phyloP scores from a whole-genome alignment of 1,140 invertebrate species.

The Achroia grisella region DNA sequence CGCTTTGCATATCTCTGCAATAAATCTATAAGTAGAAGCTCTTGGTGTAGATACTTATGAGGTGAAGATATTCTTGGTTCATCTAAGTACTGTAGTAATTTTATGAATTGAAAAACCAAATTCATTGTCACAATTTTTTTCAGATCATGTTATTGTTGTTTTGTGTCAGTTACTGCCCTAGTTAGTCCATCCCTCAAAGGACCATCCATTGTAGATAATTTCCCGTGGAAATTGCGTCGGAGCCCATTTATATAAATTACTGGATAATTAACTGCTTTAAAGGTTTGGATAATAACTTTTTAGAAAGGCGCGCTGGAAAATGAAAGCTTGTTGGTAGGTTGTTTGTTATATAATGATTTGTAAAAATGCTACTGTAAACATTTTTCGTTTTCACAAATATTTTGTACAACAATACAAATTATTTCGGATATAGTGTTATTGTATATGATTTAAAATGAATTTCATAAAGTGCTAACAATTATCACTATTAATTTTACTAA shows the following conservation, averaged over 20 bases:
- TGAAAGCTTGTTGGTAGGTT: background rate
- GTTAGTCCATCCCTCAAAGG: slow-evolving; percentile 11
- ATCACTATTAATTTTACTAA: too few relatives aligned
- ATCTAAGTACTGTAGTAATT: slow-evolving; percentile 1
- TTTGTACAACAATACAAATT: too few relatives aligned
- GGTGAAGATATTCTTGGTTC: slow-evolving; percentile 4
- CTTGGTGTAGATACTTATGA: slow-evolving; percentile 3
- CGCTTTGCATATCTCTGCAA: slow-evolving; percentile 36
- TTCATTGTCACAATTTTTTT: background rate
- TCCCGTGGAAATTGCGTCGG: slow-evolving; percentile 31
- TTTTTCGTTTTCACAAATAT: too few relatives aligned
- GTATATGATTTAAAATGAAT: too few relatives aligned
- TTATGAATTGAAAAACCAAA: background rate
- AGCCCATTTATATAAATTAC: slow-evolving; percentile 44
- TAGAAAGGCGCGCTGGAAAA: background rate
- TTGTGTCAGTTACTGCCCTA: slow-evolving; percentile 7
- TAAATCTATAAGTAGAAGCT: slow-evolving; percentile 27
- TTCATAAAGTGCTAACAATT: too few relatives aligned
- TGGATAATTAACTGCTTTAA: slow-evolving; percentile 42
- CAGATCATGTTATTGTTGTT: background rate
- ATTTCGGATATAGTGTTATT: too few relatives aligned
- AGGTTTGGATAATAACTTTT: too few relatives aligned
- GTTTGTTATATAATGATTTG: too few relatives aligned
- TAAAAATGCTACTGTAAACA: too few relatives aligned
- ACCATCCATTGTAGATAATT: slow-evolving; percentile 39